Conservation (phyloP, 2,888 invertebrate genomes). For the Enchytraeus crypticus region DNA sequence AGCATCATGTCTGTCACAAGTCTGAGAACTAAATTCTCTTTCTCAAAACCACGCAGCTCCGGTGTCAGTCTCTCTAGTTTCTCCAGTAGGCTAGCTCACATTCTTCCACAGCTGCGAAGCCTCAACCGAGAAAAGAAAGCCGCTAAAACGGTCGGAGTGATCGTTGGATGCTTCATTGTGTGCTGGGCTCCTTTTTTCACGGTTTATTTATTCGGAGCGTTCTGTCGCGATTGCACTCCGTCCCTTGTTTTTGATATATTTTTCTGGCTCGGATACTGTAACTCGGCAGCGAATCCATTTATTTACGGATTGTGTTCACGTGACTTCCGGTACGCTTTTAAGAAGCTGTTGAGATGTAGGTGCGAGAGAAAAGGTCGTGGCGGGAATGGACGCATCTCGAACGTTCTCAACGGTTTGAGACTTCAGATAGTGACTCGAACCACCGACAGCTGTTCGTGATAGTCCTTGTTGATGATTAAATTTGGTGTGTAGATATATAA, state of each 20-base stretch:
- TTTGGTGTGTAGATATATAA: no score
- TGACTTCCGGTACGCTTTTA: constrained; percentile 89
- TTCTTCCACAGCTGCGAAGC: constrained; percentile 76
- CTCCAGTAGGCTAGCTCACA: constrained; percentile 49
- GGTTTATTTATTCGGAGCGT: constrained; percentile 77
- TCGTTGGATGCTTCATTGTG: constrained; percentile 89
- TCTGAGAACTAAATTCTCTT: not conserved
- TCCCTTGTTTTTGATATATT: constrained; percentile 72
- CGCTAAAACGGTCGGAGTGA: constrained; percentile 89
- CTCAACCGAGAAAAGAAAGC: constrained; percentile 86
- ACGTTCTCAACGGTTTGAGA: constrained; percentile 18
- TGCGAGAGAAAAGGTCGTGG: constrained; percentile 9
- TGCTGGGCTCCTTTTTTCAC: constrained; percentile 97
- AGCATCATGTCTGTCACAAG: not conserved
- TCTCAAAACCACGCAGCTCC: constrained; percentile 1
- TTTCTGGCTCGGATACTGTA: constrained; percentile 96
- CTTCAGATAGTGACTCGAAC: constrained; percentile 17
- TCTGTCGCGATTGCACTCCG: constrained; percentile 71
- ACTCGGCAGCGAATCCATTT: constrained; percentile 88
- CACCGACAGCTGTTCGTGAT: constrained; percentile 15
- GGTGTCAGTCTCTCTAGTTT: not conserved
- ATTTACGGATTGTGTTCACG: constrained; percentile 90
- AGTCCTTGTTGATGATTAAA: no score
- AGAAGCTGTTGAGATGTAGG: constrained; percentile 72
- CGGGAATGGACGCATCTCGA: constrained; percentile 6